phyloP scores from a whole-genome alignment of 2,888 invertebrate species.

The Eilema sororculum region DNA sequence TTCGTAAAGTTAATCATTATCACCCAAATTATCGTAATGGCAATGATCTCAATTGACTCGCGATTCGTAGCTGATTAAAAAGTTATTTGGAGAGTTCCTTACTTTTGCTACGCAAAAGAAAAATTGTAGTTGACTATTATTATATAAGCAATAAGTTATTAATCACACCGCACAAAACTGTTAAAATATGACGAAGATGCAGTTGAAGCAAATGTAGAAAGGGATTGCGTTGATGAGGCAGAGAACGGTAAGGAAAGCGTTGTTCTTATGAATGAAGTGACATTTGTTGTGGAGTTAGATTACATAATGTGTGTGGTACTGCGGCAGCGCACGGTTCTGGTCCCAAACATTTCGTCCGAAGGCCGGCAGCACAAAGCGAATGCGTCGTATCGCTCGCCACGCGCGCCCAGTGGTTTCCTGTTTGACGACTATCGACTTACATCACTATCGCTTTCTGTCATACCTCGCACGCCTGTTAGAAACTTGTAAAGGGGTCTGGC shows the following conservation, averaged over 20 bases:
- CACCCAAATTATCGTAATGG: slow-evolving; percentile 73
- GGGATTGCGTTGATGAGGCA: slow-evolving; percentile 62
- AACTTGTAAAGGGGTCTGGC: slow-evolving; percentile 81
- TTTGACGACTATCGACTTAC: slow-evolving; percentile 86
- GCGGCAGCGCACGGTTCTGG: slow-evolving; percentile 55
- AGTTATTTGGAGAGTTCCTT: slow-evolving; percentile 73
- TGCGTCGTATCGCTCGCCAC: slow-evolving; percentile 78
- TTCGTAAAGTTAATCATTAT: slow-evolving; percentile 58
- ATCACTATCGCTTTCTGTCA: slow-evolving; percentile 86
- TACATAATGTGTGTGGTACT: slow-evolving; percentile 78
- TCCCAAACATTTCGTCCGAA: slow-evolving; percentile 79
- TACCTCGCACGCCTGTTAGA: slow-evolving; percentile 81
- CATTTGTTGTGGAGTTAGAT: slow-evolving; percentile 74
- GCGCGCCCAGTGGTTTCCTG: slow-evolving; percentile 85
- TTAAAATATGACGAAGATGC: slow-evolving; percentile 10
- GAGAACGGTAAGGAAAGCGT: slow-evolving; percentile 65
- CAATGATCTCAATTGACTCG: slow-evolving; percentile 78
- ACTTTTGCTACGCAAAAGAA: slow-evolving; percentile 76
- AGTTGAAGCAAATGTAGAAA: slow-evolving; percentile 55
- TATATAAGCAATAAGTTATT: too few species aligned
- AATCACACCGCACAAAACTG: too few species aligned
- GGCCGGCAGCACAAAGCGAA: slow-evolving; percentile 80
- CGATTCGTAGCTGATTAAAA: slow-evolving; percentile 67
- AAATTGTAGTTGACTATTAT: slow-evolving; percentile 40
- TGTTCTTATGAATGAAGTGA: slow-evolving; percentile 79